A percentile compares a stretch with the other conserved stretches of the same genome.
Conservation (phyloP, 2,797 vertebrate species). For the Rhinogobio ventralis region DNA sequence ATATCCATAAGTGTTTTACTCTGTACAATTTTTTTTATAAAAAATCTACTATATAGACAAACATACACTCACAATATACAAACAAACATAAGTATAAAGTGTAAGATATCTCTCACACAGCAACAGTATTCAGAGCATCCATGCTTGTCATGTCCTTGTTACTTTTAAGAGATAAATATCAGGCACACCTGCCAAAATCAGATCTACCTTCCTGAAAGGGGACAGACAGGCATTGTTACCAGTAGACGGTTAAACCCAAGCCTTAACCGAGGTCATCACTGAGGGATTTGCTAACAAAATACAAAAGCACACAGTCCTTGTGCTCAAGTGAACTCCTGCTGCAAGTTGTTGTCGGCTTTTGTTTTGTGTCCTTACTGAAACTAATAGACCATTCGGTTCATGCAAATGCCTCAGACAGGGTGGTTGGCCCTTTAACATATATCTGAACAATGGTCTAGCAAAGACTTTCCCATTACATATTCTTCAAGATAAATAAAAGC, state of each 20-base stretch:
- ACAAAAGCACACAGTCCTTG: constrained; percentile 51
- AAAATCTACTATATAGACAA: no score
- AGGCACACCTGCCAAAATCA: constrained; percentile 59
- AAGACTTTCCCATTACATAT: background rate
- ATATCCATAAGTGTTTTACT: background rate
- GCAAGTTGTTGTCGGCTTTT: constrained; percentile 25
- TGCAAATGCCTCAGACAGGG: constrained; percentile 57
- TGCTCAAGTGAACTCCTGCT: constrained; percentile 27
- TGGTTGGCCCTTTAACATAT: constrained; percentile 41
- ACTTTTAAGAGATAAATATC: constrained; percentile 59
- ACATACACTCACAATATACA: background rate
- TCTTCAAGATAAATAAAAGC: background rate
- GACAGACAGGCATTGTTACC: constrained; percentile 65
- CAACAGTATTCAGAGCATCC: background rate
- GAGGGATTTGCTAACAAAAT: constrained; percentile 19
- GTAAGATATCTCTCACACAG: background rate
- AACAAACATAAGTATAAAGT: background rate
- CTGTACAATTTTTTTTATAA: no score
- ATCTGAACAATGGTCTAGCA: constrained; percentile 36
- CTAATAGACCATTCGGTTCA: constrained; percentile 56
- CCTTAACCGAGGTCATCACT: constrained; percentile 45
- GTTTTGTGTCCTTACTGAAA: constrained; percentile 46
- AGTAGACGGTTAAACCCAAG: constrained; percentile 54
- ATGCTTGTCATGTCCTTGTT: constrained; percentile 33
- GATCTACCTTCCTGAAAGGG: constrained; percentile 53